Base-by-base conservation (phyloP, 2,888 invertebrate genomes). In the Lysandra coridon region DNA sequence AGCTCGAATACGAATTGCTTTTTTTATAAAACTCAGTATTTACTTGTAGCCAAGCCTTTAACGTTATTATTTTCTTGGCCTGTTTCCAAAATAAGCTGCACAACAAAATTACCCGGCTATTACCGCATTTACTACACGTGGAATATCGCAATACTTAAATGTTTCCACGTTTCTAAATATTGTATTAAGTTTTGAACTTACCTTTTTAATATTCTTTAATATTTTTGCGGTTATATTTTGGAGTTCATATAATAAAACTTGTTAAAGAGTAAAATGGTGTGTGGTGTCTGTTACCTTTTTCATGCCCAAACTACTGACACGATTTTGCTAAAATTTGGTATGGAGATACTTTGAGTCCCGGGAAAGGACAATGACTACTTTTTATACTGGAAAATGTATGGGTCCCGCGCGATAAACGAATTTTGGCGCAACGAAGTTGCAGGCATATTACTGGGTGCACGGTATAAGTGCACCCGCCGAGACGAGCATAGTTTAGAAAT, bases 21-120 rank as follows among this genome's bases (percentile, higher is more conserved):
- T 69, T 69, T 69, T 69, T 37, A 33, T 33, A 57, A 53, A 75
- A 75, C 30, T 30, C 74, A 14, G 75, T 75, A 75, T 53, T 79
- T 73, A 73, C 79, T 78, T 80, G 69, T 76, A 69, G 69, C 79
- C 77, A 79, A 62, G 49, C 77, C 30, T 76, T 77, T 77, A 78
- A 77, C 77, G 40, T 53, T 78, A 80, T 81, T 79, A 78, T 80
- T 80, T 78, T 80, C 78, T 75, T 80, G 75, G 78, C 78, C n/a
- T 33, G 14, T 7, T 12, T 80, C 78, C 80, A 80, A 78, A 80
- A 73, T 40, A 79, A 78, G 30, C 78, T 33, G 14, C 74, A 74
- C 73, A 78, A 78, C 17, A 78, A 74, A 69, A 76, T 74, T 78
- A 64, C 78, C 62, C 78, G 40, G 78, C 64, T 78, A 78, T 78